phyloP scores from a whole-genome alignment of 1,140 invertebrate genomes.

The Brachionus rotundiformis region DNA sequence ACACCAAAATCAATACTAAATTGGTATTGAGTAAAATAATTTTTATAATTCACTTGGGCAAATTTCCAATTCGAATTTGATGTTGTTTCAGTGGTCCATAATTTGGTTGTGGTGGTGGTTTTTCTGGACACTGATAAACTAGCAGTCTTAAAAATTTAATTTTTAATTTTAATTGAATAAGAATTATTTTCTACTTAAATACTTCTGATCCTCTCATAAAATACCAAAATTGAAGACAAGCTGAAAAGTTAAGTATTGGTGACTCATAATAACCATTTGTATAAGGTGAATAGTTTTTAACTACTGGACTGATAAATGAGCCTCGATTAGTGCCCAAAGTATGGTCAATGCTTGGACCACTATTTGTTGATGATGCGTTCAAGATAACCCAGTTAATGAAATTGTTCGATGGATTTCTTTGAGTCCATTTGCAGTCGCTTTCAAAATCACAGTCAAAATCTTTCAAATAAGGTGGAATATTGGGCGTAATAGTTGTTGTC shows the following conservation, averaged over 20 bases:
- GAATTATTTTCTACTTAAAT: no score
- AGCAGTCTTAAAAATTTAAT: conserved; percentile 1
- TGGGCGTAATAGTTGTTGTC: neutral
- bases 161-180: no score
- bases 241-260: neutral
- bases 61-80: conserved; percentile 14
- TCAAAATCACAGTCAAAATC: conserved; percentile 43
- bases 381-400: conserved; percentile 27
- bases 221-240: conserved; percentile 51
- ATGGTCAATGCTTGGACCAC: conserved; percentile 59
- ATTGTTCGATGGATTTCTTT: neutral
- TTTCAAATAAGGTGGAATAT: neutral
- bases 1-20: conserved; percentile 26
- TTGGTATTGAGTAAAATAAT: neutral
- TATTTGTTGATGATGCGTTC: neutral
- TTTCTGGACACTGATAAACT: conserved; percentile 37
- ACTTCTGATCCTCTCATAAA: conserved; percentile 40
- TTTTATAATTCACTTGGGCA: neutral
- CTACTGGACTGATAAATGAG: conserved; percentile 21
- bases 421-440: neutral
- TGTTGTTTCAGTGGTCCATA: neutral
- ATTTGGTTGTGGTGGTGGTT: neutral
- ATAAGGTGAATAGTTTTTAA: conserved; percentile 14
- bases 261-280: conserved; percentile 2
- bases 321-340: conserved; percentile 57